A percentile compares a stretch with the other conserved stretches of the same genome.
These are phyloP conservation scores for Mystacornis crossleyi DNA, from an alignment of 2,113 vertebrate genomes.

Conservation along the genomic window DNA sequence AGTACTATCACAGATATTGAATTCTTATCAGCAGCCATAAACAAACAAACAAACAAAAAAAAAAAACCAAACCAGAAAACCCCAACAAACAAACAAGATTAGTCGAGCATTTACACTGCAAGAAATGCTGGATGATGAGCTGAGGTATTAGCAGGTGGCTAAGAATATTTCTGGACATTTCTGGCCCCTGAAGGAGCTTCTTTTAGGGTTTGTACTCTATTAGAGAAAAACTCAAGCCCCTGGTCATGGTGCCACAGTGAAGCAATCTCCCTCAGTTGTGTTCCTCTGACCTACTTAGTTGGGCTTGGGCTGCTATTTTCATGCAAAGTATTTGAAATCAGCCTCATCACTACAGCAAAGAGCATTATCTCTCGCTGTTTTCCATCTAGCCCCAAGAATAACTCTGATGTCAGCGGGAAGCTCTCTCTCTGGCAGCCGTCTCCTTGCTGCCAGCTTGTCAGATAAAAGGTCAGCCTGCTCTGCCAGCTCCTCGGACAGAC, in stretches of 20 bases:
- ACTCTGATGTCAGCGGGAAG: conserved; percentile 54
- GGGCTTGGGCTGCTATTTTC: conserved; percentile 7
- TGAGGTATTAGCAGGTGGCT: not conserved
- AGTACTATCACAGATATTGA: not conserved
- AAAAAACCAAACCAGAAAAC: not conserved
- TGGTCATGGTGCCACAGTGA: not conserved
- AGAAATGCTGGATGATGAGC: not conserved
- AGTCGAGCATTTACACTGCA: not conserved
- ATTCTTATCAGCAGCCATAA: not conserved
- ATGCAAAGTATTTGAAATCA: conserved; percentile 11
- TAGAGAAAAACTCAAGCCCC: not conserved
- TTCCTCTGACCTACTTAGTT: conserved; percentile 14
- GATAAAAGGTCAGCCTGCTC: conserved; percentile 43
- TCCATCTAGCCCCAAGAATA: conserved; percentile 61
- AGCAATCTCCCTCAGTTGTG: not conserved
- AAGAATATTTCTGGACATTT: not conserved
- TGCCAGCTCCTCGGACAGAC: not conserved
- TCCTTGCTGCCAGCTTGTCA: conserved; percentile 21
- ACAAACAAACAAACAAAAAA: not conserved
- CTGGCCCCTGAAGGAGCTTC: not conserved
- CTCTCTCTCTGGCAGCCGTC: conserved; percentile 24
- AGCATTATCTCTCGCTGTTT: conserved; percentile 6
- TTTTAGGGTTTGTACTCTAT: not conserved
- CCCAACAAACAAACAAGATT: not conserved
- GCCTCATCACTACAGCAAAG: conserved; percentile 41